Conservation (phyloP, 2,797 vertebrate species). For the Salarias fasciatus region DNA sequence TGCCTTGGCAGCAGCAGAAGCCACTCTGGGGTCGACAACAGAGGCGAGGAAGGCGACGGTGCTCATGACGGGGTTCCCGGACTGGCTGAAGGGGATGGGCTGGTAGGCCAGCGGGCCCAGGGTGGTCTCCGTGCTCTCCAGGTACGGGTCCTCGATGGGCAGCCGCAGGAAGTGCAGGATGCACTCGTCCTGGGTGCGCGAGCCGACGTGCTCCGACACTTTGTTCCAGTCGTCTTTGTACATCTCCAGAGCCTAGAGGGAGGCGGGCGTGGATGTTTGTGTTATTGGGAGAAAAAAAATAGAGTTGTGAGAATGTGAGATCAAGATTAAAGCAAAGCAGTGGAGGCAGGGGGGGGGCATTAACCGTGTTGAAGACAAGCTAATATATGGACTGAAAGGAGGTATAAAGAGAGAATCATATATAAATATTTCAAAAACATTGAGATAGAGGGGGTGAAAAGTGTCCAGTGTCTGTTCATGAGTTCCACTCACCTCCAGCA, state of each 20-base stretch:
- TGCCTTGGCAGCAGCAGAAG: conserved; percentile 92
- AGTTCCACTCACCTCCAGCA: conserved; percentile 88
- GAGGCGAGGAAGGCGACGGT: conserved; percentile 97
- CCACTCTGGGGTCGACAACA: conserved; percentile 95
- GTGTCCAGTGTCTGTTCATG: background rate
- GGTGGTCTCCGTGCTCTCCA: conserved; percentile 91
- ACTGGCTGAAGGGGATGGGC: conserved; percentile 97
- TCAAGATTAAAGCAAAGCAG: background rate
- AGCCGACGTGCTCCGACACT: conserved; percentile 96
- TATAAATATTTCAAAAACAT: too few species aligned
- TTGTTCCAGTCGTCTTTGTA: conserved; percentile 99
- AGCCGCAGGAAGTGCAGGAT: conserved; percentile 95
- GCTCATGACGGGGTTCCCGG: conserved; percentile 98
- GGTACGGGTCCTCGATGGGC: conserved; percentile 95
- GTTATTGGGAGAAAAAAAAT: too few species aligned
- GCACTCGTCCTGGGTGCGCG: conserved; percentile 96
- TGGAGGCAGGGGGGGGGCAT: too few species aligned
- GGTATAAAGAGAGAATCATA: background rate
- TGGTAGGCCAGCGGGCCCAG: conserved; percentile 96
- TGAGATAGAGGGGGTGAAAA: background rate
- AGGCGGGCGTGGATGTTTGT: background rate
- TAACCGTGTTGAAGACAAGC: too few species aligned
- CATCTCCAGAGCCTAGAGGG: conserved; percentile 93
- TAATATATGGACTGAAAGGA: too few species aligned
- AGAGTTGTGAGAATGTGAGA: background rate